phyloP scores from a whole-genome alignment of 92 coral and sea anemone genomes.

The Micromussa lordhowensis region DNA sequence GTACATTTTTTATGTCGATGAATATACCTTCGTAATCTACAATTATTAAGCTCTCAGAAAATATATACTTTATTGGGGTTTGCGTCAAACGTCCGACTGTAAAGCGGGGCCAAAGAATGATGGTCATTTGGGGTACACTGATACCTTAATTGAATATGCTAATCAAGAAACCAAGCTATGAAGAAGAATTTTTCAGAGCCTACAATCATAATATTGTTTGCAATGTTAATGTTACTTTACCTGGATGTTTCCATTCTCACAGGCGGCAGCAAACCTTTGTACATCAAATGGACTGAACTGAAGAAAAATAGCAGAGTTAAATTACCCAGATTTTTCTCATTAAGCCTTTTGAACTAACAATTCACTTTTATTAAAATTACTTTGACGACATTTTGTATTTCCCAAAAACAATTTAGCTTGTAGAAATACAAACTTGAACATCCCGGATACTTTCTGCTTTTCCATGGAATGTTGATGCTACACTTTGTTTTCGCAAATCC shows the following conservation, averaged over 20 bases:
- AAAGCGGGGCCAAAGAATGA: too few relatives aligned
- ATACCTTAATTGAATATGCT: neutral
- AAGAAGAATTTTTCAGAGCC: neutral
- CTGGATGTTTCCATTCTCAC: conserved; percentile 96
- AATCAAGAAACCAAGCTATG: neutral
- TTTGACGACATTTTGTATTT: neutral
- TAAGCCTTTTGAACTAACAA: neutral
- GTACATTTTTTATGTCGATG: too few relatives aligned
- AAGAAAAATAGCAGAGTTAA: neutral
- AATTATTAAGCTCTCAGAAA: too few relatives aligned
- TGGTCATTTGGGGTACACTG: too few relatives aligned
- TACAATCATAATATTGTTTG: too few relatives aligned
- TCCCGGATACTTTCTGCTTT: conserved; percentile 91
- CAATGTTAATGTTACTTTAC: conserved; percentile 38
- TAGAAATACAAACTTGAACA: conserved; percentile 73
- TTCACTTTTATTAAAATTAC: neutral
- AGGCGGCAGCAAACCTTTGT: conserved; percentile 87
- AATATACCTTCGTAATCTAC: too few relatives aligned
- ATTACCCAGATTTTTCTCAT: neutral
- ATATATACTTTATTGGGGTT: too few relatives aligned
- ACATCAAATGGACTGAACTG: conserved; percentile 98
- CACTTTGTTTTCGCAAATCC: conserved; percentile 80
- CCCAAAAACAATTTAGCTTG: neutral
- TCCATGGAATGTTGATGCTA: conserved; percentile 76
- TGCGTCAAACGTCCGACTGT: too few relatives aligned